Percentiles rank a stretch among this genome's conserved stretches.
Conservation (phyloP, 2,888 invertebrate genomes). For the Apoderus coryli region DNA sequence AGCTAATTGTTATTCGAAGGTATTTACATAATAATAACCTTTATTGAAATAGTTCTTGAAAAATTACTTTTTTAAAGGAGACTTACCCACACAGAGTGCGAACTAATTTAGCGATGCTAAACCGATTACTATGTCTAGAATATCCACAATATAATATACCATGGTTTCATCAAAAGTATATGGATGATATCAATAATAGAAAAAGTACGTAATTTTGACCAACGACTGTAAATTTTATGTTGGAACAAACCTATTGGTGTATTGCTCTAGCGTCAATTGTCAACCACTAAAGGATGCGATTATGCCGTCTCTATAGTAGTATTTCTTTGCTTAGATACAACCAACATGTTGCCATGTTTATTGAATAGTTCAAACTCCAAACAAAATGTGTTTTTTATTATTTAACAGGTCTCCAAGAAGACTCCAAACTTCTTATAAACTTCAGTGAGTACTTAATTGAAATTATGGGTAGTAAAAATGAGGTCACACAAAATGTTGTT, state of each 20-base stretch:
- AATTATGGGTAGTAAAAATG: slow-evolving; percentile 20
- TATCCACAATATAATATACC: slow-evolving; percentile 46
- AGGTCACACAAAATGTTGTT: slow-evolving; percentile 24
- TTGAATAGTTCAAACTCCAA: too few species aligned
- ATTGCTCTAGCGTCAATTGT: too few species aligned
- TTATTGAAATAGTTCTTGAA: slow-evolving; percentile 1
- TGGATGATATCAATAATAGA: slow-evolving; percentile 35
- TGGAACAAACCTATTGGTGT: too few species aligned
- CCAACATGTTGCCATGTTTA: too few species aligned
- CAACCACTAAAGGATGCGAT: too few species aligned
- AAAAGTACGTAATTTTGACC: too few species aligned
- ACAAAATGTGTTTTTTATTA: too few species aligned
- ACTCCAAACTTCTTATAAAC: slow-evolving; percentile 13
- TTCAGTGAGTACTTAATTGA: slow-evolving; percentile 23
- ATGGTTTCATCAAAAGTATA: slow-evolving; percentile 50
- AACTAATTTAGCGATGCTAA: slow-evolving; percentile 43
- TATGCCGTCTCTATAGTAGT: too few species aligned
- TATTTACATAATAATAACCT: slow-evolving; percentile 18
- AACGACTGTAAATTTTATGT: too few species aligned
- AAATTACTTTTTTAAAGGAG: slow-evolving; percentile 30
- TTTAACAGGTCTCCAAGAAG: too few species aligned
- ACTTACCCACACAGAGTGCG: slow-evolving; percentile 40
- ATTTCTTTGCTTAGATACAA: too few species aligned
- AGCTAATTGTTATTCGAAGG: slow-evolving; percentile 39
- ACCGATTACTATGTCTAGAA: slow-evolving; percentile 47